Base-by-base conservation (phyloP, 2,797 vertebrate species). In the Acanthornis magna region DNA sequence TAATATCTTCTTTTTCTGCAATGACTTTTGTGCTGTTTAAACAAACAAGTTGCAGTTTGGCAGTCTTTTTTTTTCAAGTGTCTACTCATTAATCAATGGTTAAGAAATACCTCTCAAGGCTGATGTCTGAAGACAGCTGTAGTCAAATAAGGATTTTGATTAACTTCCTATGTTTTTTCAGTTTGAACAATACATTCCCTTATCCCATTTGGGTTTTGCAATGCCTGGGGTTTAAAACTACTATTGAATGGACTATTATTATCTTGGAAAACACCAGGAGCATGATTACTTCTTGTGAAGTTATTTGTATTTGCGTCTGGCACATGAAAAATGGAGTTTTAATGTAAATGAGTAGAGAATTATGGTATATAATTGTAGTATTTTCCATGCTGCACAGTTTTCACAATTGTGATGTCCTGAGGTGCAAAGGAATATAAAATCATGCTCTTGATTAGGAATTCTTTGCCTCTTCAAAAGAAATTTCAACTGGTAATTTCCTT, bases 151-250 rank as follows among this genome's bases (percentile, higher is more conserved):
- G 36, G 63, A 74, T 58, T 84, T 93, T 91, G 87, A 89, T 93
- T 91, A 89, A 48, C 82, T 94, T 89, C 79, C 62, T 92, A 95
- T 95, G 84, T 82, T 96, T 89, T 38, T 77, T 42, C 38, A 83
- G 58, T 75, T 81, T 85, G 51, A 95, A 91, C 91, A 97, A 95
- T 91, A 42, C 36, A n/a, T 89, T 93, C 57, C 77, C 67, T 76
- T 92, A 93, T 73, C 71, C 65, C 36, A 22, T 85, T 92, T 85
- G 27, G 25, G 5, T 93, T 96, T 94, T 91, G 50, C 47, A 89
- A 9, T 62, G 81, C 70, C 75, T 85, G 65, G n/a, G 53, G 23
- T 92, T 94, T 91, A 55, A 94, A 89, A 81, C n/a, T 66, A 29
- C 57, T 81, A 5, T 55, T 85, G 70, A 91, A 93, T 70, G 40